Base-by-base conservation (phyloP, 2,113 vertebrate species). In the Potamarius usumacintae region DNA sequence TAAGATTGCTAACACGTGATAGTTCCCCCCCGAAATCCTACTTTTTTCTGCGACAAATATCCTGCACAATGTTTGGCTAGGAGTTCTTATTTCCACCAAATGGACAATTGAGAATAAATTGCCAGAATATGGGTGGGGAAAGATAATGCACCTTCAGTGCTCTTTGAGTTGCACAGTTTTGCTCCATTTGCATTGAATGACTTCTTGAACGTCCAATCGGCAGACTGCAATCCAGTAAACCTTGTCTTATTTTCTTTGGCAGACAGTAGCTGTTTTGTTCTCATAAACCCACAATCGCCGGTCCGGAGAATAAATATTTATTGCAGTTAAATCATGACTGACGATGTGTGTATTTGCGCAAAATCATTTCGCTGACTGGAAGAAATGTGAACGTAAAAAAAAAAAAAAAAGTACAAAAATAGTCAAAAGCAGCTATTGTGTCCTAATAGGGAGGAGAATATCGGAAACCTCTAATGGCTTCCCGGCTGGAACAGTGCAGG, bases 401-500 rank as follows among this genome's bases (percentile, higher is more conserved):
- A 74, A n/a, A 55, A 53, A 30, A 34, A 4, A 20, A 80, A 18
- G 17, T 42, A 85, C 84, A 60, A 22, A 79, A 86, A 79, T 52
- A 86, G 85, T 80, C 9, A 86, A 60, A 83, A 84, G 72, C 63
- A 86, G 71, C 72, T 67, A 71, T 86, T 83, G 85, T 86, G 79
- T 22, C 53, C 62, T 62, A 78, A 89, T 83, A 30, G 84, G 80
- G 48, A 67, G 84, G 80, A 76, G 65, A 86, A 84, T 86, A 78
- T 63, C 25, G 52, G 63, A 82, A 86, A 82, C 80, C 71, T 83
- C 85, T 86, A 58, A 86, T 85, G 53, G 85, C 85, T 86, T 65
- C 74, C 62, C 50, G 76, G 62, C 77, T 80, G 85, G 60, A 80
- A 34, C 12, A 6, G 85, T 30, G 48, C 76, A 27, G 62, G 76